A percentile compares a stretch with the other conserved stretches of the same genome.
Conservation (phyloP, 2,888 invertebrate species). For the Agrochola circellaris region DNA sequence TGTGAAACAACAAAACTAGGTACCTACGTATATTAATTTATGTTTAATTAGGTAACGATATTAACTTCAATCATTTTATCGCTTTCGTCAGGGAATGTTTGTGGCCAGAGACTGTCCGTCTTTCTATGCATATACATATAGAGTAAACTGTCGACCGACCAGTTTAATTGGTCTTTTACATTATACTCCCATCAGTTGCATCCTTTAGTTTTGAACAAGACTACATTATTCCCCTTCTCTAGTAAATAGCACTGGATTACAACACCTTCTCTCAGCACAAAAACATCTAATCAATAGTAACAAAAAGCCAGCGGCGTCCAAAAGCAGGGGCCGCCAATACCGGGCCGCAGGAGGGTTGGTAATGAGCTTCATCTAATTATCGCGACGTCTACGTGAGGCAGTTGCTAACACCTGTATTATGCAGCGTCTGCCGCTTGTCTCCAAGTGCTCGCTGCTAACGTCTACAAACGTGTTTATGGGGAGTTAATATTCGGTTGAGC, state of each 20-base stretch:
- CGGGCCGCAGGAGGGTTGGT: slow-evolving; percentile 66
- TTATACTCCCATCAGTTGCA: no score
- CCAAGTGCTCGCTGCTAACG: slow-evolving; percentile 29
- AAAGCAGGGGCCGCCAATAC: slow-evolving; percentile 66
- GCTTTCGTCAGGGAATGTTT: no score
- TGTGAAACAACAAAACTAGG: no score
- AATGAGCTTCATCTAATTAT: slow-evolving; percentile 81
- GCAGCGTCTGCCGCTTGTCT: slow-evolving; percentile 58
- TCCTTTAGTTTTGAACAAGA: no score
- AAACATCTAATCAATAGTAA: slow-evolving; percentile 62
- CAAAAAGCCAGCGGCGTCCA: slow-evolving; percentile 49
- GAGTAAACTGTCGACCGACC: no score
- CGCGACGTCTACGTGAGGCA: slow-evolving; percentile 72
- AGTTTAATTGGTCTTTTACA: no score
- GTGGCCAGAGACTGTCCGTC: no score
- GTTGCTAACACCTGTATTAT: slow-evolving; percentile 79
- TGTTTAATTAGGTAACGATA: no score
- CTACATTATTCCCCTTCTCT: background rate
- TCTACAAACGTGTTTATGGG: slow-evolving; percentile 48
- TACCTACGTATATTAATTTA: no score
- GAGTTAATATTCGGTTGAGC: slow-evolving; percentile 48
- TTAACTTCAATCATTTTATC: no score
- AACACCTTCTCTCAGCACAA: slow-evolving; percentile 23
- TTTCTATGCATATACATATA: no score
- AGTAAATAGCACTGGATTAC: background rate